A percentile compares a stretch with the other conserved stretches of the same genome.
Conservation (phyloP, 2,113 vertebrate genomes). For the Xenus cinereus region DNA sequence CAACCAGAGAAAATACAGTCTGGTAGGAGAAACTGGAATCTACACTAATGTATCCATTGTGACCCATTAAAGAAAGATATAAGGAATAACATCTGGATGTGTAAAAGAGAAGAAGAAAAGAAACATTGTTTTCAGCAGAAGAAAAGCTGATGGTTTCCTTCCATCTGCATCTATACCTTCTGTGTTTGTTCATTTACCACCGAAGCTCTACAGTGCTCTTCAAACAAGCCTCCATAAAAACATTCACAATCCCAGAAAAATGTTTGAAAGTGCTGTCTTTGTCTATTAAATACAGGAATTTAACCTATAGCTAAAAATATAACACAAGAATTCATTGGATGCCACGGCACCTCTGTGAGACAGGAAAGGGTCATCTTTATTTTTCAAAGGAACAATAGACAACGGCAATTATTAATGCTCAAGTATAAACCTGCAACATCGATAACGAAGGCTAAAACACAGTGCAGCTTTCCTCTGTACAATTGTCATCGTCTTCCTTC, state of each 20-base stretch:
- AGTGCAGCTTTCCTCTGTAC: neutral
- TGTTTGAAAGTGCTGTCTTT: neutral
- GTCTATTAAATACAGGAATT: neutral
- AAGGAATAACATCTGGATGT: neutral
- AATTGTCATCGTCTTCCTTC: neutral
- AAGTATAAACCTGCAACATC: neutral
- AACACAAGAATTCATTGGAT: neutral
- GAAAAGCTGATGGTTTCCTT: neutral
- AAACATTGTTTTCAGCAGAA: neutral
- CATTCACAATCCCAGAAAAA: neutral
- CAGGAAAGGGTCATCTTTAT: neutral
- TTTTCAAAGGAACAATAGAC: neutral
- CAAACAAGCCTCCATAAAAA: neutral
- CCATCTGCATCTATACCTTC: neutral
- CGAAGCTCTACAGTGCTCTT: neutral
- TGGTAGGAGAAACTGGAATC: neutral
- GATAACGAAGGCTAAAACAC: neutral
- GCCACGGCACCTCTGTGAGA: neutral
- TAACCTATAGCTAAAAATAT: neutral
- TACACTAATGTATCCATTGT: neutral
- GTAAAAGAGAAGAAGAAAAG: neutral
- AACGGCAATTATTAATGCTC: neutral
- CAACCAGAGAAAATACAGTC: neutral
- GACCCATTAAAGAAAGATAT: neutral
- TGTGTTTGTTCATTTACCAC: neutral